These are phyloP conservation scores for Odontothrips loti DNA, from an alignment of 2,888 invertebrate genomes.

Conservation along the genomic window DNA sequence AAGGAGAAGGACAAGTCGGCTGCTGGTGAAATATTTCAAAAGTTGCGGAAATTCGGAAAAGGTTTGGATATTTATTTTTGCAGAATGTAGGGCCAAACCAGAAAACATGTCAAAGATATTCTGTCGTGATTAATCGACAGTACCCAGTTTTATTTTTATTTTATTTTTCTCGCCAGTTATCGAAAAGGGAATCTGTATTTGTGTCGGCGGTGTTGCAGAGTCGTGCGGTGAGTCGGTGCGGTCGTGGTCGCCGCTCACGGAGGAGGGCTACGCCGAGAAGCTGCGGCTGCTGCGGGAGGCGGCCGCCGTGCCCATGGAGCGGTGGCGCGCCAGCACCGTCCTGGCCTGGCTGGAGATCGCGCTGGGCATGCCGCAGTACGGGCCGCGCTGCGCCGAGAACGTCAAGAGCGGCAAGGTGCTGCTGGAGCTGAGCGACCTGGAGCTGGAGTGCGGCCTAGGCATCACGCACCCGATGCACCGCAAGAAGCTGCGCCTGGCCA, in stretches of 20 bases:
- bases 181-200: too few species aligned
- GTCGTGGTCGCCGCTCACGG: constrained; percentile 63
- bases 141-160: too few species aligned
- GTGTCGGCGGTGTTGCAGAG: not conserved
- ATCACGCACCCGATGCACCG: constrained; percentile 88
- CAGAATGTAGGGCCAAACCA: too few species aligned
- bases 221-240: constrained; percentile 43
- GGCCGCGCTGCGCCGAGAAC: constrained; percentile 83
- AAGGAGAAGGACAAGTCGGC: constrained; percentile 30
- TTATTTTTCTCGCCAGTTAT: constrained; percentile 27
- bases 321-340: constrained; percentile 90
- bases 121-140: too few species aligned
- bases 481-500: constrained; percentile 86
- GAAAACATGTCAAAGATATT: not conserved
- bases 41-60: too few species aligned
- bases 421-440: constrained; percentile 84
- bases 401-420: constrained; percentile 94
- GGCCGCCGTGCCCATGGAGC: constrained; percentile 75
- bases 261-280: constrained; percentile 72
- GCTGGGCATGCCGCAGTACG: constrained; percentile 91
- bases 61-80: too few species aligned
- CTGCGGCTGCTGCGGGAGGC: constrained; percentile 73
- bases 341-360: constrained; percentile 92
- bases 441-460: constrained; percentile 86
- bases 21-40: constrained; percentile 28